Evolutionary conservation across 1,140 invertebrate genomes (phyloP).

Genomic region (Mya arenaria): DNA sequence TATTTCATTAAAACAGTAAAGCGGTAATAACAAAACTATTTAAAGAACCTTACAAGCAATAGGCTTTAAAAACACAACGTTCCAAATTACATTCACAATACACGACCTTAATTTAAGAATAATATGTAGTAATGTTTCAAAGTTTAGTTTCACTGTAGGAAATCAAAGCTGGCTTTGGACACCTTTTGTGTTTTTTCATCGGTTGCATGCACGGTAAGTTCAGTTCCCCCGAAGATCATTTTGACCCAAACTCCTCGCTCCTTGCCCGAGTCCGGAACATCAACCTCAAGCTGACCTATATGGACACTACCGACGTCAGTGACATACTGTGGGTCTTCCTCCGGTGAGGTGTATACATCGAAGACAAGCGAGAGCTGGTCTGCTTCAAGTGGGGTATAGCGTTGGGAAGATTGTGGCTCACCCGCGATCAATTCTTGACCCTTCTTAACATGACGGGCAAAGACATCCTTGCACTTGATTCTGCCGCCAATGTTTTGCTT

Average conservation of each 20-base stretch:
- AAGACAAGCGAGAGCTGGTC: slow-evolving; percentile 22
- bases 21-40: too few relatives aligned
- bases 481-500: slow-evolving; percentile 5
- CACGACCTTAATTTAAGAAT: too few relatives aligned
- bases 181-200: slow-evolving; percentile 39
- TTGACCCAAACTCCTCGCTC: slow-evolving; percentile 25
- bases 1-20: too few relatives aligned
- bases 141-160: too few relatives aligned
- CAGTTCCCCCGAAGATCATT: slow-evolving; percentile 54
- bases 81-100: too few relatives aligned
- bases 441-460: slow-evolving; percentile 42
- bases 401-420: slow-evolving; percentile 4
- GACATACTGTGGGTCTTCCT: slow-evolving; percentile 42
- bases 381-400: slow-evolving; percentile 32
- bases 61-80: too few relatives aligned
- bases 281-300: slow-evolving; percentile 43
- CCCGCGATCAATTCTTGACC: slow-evolving; percentile 21
- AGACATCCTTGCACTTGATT: slow-evolving; percentile 42
- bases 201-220: slow-evolving; percentile 40
- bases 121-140: too few relatives aligned
- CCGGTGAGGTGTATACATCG: slow-evolving; percentile 23
- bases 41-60: too few relatives aligned
- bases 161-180: slow-evolving; percentile 33
- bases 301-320: slow-evolving; percentile 33
- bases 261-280: slow-evolving; percentile 17